Evolutionary conservation across 2,797 vertebrate genomes (phyloP).

Genomic region (Thamnophis elegans): DNA sequence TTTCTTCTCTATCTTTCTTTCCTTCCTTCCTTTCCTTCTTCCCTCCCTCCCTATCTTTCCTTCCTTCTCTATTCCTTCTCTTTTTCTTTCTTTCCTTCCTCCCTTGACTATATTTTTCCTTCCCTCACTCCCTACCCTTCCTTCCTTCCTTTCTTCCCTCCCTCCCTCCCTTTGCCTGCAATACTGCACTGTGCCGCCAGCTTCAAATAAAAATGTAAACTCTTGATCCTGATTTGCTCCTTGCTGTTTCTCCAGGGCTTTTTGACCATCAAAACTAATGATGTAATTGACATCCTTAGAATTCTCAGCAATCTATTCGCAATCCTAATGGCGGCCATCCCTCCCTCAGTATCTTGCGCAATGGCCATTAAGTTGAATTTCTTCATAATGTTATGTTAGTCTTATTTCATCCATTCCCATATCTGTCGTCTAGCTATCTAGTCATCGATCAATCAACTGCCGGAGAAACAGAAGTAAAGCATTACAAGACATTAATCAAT

Average conservation of each 20-base stretch:
- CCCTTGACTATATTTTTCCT: too few species aligned
- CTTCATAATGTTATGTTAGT: neutral
- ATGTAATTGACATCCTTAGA: neutral
- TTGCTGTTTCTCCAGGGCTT: neutral
- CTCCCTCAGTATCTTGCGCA: neutral
- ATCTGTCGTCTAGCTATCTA: neutral
- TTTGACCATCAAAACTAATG: neutral
- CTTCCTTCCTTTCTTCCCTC: too few species aligned
- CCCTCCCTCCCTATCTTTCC: too few species aligned
- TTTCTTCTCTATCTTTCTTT: too few species aligned
- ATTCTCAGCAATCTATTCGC: slow-evolving; percentile 27
- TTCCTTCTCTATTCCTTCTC: too few species aligned
- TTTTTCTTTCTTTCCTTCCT: too few species aligned
- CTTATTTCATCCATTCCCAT: neutral
- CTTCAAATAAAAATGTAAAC: neutral
- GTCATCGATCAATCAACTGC: neutral
- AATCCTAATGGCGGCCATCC: slow-evolving; percentile 26
- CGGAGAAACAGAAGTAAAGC: slow-evolving; percentile 12
- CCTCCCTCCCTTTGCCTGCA: too few species aligned
- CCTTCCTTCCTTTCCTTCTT: too few species aligned
- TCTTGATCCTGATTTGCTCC: neutral
- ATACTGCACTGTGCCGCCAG: neutral
- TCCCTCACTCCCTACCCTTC: too few species aligned
- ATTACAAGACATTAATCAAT: slow-evolving; percentile 23
- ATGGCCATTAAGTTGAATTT: neutral